phyloP scores from a whole-genome alignment of 2,888 invertebrate genomes.

The Acanthopleura granulata region DNA sequence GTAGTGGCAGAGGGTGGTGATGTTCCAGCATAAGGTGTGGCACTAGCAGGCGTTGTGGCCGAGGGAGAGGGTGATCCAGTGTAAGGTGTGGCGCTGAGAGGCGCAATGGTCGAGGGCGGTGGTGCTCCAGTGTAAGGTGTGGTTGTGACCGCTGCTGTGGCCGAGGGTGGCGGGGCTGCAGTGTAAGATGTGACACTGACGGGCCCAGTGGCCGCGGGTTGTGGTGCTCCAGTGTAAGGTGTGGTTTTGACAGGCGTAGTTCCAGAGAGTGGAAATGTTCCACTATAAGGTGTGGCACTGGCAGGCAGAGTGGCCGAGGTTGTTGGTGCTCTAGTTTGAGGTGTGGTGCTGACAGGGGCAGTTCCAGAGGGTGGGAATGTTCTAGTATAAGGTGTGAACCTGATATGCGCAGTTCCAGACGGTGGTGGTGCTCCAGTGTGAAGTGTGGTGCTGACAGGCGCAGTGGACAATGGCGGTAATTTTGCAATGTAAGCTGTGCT shows the following conservation, averaged over 20 bases:
- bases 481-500: neutral
- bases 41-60: neutral
- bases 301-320: neutral
- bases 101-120: neutral
- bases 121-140: neutral
- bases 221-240: neutral
- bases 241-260: neutral
- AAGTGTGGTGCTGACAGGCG: neutral
- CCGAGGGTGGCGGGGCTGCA: neutral
- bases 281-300: neutral
- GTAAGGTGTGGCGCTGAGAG: neutral
- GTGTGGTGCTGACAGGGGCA: too few relatives aligned
- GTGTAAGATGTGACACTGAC: neutral
- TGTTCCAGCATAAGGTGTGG: neutral
- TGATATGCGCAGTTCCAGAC: too few relatives aligned
- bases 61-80: neutral
- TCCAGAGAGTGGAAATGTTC: neutral
- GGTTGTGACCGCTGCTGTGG: neutral
- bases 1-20: neutral
- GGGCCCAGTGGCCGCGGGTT: neutral
- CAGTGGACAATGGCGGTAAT: neutral
- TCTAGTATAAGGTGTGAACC: too few relatives aligned
- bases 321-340: neutral
- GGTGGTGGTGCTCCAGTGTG: neutral
- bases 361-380: too few relatives aligned